A percentile compares a stretch with the other conserved stretches of the same genome.
These are phyloP conservation scores for Diachasmimorpha longicaudata DNA, from an alignment of 1,140 invertebrate genomes.

Conservation along the genomic window DNA sequence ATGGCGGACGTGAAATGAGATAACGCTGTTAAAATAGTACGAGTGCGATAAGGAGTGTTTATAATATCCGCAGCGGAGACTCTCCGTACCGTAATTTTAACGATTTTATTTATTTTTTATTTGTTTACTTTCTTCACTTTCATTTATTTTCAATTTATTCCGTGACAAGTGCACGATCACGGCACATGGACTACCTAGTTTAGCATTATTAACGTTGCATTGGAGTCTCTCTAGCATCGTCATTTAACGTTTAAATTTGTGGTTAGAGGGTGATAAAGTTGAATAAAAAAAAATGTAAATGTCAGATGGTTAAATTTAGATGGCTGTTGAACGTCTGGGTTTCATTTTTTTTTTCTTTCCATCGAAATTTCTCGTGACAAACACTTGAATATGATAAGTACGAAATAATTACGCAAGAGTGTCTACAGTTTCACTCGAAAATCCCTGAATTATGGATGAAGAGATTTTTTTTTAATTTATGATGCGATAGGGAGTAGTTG, in stretches of 20 bases:
- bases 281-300: not conserved
- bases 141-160: not conserved
- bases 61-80: constrained; percentile 38
- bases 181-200: not conserved
- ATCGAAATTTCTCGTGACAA: not conserved
- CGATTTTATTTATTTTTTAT: not conserved
- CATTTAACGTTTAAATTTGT: not conserved
- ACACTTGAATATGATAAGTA: not conserved
- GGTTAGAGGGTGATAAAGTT: not conserved
- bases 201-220: not conserved
- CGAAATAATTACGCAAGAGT: not conserved
- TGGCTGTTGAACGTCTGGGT: not conserved
- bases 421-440: not conserved
- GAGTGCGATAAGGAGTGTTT: constrained; percentile 47
- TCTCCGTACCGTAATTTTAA: not conserved
- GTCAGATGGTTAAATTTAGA: no score
- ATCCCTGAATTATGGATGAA: not conserved
- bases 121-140: not conserved
- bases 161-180: not conserved
- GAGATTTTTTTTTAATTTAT: not conserved
- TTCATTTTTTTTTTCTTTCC: not conserved
- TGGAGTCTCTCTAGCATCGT: not conserved
- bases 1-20: constrained; percentile 48
- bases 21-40: constrained; percentile 52
- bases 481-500: not conserved